Evolutionary conservation across 2,797 vertebrate genomes (phyloP), one percentile per base, ranked within the genome.

Genomic region (Schizopygopsis malacanthus): DNA sequence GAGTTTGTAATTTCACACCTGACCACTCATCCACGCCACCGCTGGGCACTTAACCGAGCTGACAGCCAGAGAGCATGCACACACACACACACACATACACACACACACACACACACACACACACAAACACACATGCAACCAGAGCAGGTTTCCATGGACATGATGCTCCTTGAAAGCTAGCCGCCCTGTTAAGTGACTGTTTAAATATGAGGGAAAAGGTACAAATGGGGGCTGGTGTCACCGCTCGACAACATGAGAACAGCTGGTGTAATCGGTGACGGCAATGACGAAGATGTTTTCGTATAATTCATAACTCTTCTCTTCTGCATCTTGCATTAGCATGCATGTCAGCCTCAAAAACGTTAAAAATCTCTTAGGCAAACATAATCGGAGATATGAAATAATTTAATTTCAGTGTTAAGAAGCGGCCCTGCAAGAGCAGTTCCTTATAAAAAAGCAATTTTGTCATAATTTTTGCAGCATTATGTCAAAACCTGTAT

Each of bases 1-100:
- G 87, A 88, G 89, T 88, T 90, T 90, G 92, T 94, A 95, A 95
- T 95, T 95, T 95, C 93, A 94, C 94, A 94, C 94, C 93, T 94
- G 94, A 93, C 93, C 90, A 84, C 91, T 91, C 92, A 91, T 93
- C 92, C 83, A 82, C 87, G 47, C 89, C 89, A 89, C 88, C 84
- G n/a, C 91, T 90, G 88, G 86, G 75, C 88, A 82, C 86, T 89
- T 88, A 87, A 90, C 87, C 11, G 67, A 85, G 83, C 89, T 81
- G 43, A 25, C 87, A 76, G 73, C 52, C 73, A 77, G 6, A 43
- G 67, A 43, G 22, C 89, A 61, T 16, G 28, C 71, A 70, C 22
- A 25, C 37, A 54, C 33, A 70, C 37, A 70, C 47, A 10, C 89
- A 65, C 16, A 37, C 59, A 56, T 22, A 39, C 33, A 52, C 33